phyloP scores from a whole-genome alignment of 2,113 vertebrate species.

The Chrysochloris asiatica region DNA sequence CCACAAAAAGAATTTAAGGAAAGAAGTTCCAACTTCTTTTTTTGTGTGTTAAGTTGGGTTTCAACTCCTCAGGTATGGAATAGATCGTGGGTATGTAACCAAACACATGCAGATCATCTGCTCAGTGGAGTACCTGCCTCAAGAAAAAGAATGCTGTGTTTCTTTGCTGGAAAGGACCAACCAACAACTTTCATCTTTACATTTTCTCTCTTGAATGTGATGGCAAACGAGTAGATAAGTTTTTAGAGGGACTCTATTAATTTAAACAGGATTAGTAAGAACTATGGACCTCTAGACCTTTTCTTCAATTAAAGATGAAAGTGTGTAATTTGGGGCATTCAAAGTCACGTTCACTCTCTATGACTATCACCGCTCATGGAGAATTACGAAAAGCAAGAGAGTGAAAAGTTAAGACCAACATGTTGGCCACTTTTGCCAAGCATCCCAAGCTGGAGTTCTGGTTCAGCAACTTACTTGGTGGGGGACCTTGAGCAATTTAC shows the following conservation, averaged over 20 bases:
- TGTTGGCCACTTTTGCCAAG: background rate
- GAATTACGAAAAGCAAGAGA: conserved; percentile 29
- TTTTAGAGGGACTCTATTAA: conserved; percentile 11
- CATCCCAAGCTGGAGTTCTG: background rate
- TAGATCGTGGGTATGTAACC: background rate
- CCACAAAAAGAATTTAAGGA: background rate
- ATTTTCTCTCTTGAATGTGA: background rate
- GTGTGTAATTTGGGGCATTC: background rate
- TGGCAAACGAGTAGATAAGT: background rate
- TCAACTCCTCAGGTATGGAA: background rate
- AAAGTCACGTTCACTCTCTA: background rate
- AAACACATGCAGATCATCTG: background rate
- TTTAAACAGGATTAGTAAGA: conserved; percentile 3
- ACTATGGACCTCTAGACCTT: background rate
- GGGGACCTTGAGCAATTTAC: background rate
- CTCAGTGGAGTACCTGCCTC: background rate
- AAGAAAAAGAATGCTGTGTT: background rate
- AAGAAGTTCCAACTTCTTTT: conserved; percentile 38
- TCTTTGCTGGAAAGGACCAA: background rate
- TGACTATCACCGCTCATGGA: background rate
- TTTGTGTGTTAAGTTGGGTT: conserved; percentile 40
- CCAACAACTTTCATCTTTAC: background rate
- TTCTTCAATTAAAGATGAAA: background rate
- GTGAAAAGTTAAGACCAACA: conserved; percentile 11
- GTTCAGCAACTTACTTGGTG: background rate